Percentiles rank a stretch among this genome's conserved stretches.
These are phyloP conservation scores for Scaptomyza caliginosa DNA, from an alignment of 2,888 invertebrate genomes.

Conservation along the genomic window DNA sequence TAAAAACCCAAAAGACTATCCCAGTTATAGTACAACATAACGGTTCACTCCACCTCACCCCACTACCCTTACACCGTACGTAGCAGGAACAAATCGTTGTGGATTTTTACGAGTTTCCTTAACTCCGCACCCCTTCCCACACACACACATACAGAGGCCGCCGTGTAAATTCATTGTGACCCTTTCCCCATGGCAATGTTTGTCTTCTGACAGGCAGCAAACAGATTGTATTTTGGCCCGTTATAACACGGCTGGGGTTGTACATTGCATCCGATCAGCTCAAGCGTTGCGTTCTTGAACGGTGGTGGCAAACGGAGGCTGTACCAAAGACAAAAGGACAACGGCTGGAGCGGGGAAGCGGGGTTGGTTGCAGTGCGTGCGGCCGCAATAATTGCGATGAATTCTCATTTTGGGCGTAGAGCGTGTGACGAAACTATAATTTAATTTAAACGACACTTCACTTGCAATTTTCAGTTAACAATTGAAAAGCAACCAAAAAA, in stretches of 20 bases:
- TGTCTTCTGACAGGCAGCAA: slow-evolving; percentile 75
- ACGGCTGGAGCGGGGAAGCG: not conserved
- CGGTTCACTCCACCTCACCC: slow-evolving; percentile 19
- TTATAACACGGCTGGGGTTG: slow-evolving; percentile 43
- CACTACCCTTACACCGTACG: slow-evolving; percentile 23
- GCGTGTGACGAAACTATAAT: slow-evolving; percentile 64
- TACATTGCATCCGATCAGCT: slow-evolving; percentile 47
- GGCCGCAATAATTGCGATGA: slow-evolving; percentile 64
- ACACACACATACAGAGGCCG: not conserved
- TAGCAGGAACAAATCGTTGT: slow-evolving; percentile 73
- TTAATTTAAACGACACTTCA: slow-evolving; percentile 79
- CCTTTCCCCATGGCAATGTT: slow-evolving; percentile 40
- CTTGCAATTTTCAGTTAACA: slow-evolving; percentile 48
- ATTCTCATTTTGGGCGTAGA: slow-evolving; percentile 46
- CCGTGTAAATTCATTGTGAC: slow-evolving; percentile 15
- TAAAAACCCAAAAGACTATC: slow-evolving; percentile 44
- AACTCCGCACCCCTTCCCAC: slow-evolving; percentile 1
- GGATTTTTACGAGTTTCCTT: slow-evolving; percentile 74
- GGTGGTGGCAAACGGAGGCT: slow-evolving; percentile 18
- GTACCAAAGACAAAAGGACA: not conserved
- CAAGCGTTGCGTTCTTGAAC: slow-evolving; percentile 26
- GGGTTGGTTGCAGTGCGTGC: slow-evolving; percentile 45
- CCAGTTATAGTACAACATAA: slow-evolving; percentile 60
- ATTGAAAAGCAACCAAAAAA: slow-evolving; percentile 13
- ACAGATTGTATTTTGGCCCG: slow-evolving; percentile 62